phyloP scores from a whole-genome alignment of 2,113 vertebrate species.

The Glaucidium brasilianum region DNA sequence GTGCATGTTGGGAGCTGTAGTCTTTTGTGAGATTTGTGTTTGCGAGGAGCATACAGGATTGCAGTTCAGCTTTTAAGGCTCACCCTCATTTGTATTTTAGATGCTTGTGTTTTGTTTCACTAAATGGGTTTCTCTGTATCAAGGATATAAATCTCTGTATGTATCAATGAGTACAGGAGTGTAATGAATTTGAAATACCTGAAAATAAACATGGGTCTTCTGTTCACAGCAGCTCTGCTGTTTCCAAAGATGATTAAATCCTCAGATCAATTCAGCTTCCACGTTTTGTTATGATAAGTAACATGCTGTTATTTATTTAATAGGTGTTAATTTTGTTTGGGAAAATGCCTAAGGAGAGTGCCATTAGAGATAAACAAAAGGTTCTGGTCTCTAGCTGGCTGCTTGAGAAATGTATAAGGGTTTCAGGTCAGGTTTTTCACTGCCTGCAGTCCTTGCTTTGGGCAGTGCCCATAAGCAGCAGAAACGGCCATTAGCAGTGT shows the following conservation, averaged over 20 bases:
- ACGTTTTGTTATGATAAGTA: too few species aligned
- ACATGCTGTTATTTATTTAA: too few species aligned
- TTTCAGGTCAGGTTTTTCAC: slow-evolving; percentile 1
- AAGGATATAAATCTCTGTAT: not conserved
- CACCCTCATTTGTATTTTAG: not conserved
- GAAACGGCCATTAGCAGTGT: not conserved
- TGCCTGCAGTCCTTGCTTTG: not conserved
- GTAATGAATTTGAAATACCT: not conserved
- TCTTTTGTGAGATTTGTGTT: not conserved
- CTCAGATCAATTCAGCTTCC: too few species aligned
- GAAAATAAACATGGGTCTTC: not conserved
- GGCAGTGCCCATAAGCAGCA: not conserved
- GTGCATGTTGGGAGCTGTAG: slow-evolving; percentile 7
- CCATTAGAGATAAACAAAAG: not conserved
- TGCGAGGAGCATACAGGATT: accelerated
- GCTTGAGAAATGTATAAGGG: not conserved
- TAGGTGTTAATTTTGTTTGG: slow-evolving; percentile 22
- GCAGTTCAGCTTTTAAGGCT: not conserved
- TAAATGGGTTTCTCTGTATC: not conserved
- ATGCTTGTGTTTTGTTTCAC: not conserved
- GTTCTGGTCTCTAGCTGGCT: not conserved
- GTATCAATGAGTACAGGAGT: not conserved
- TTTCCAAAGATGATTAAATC: slow-evolving; percentile 26
- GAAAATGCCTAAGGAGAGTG: not conserved
- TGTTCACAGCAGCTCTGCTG: not conserved